Base-by-base conservation (phyloP, 1,140 invertebrate genomes). In the Tetramorium simillimum region DNA sequence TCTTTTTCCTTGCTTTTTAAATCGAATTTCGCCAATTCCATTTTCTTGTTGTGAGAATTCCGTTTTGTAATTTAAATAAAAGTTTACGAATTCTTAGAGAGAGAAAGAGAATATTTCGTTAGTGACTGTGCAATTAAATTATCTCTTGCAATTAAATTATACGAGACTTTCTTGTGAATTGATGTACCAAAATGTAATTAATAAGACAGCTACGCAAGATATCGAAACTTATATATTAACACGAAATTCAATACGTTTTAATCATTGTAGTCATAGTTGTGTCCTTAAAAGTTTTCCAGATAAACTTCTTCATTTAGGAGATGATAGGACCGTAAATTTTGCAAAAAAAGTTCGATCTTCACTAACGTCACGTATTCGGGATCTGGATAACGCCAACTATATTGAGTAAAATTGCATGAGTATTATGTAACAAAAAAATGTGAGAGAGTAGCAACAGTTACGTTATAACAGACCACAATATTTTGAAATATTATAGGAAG, bases 61-160 rank as follows among this genome's bases (percentile, higher is more conserved):
- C 37, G 33, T 76, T 16, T 24, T 60, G 53, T 21, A 28, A 58
- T 7, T 60, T 28, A 60, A 60, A n/a, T 56, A 2, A n/a, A 14
- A 77, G 37, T 77, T 46, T 2, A 37, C 16, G 24, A 16, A 16
- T n/a, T 46, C 24, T 43, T 16, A 1, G 33, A 33, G 33, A 33
- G 3, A 16, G 24, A 14, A 21, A 60, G 53, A 60, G 12, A 46
- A 40, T 40, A 33, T 43, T 46, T 16, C 16, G 16, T 16, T 6
- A 37, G 4, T 37, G 21, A 73, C 53, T 7, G 24, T 77, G 37
- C 24, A 77, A 77, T 77, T 77, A 62, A 77, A 24, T 77, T 14
- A 46, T 46, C 46, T 46, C 46, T 46, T 46, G 12, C 46, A 12
- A 46, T 46, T 0, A 46, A 46, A 46, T 46, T 46, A 46, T 14